Evolutionary conservation across 1,140 invertebrate species (phyloP), one percentile per base, ranked within the genome.

Genomic region (Atopsyche davidsoni): DNA sequence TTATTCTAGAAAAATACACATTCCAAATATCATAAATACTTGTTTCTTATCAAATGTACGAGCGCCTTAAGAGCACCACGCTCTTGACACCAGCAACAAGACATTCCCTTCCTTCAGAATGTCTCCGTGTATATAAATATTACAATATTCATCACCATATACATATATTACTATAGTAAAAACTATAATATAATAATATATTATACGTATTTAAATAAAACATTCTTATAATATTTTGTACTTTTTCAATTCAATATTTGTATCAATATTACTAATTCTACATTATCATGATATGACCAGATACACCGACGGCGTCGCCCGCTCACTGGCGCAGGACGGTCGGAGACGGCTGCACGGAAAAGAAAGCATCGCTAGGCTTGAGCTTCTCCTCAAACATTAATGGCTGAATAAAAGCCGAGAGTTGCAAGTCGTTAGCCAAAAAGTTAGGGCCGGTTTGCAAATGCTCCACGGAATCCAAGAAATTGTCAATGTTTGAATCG

Each of bases 221-320:
- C 22, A 39, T 48, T 41, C 46, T 48, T 48, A 48, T 24, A 48
- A 22, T 48, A 48, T 48, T 48, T 48, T 6, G 46, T 48, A 48
- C 46, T 48, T 38, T 21, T 21, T 48, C 46, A 48, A 40, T 48
- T 10, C 34, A 35, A 14, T 14, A 35, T 10, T 2, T 42, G 21
- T 23, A 23, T 9, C 22, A 11, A n/a, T 42, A 48, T 3, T 40
- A 48, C 46, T 48, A 48, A 22, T 9, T 35, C 43, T 45, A 31
- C 28, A 44, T 2, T 44, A 44, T 32, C 39, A 47, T 16, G 35
- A 28, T 48, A 48, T 34, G 46, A 48, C 46, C 46, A 48, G 46
- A 48, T 48, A 39, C 35, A 48, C n/a, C n/a, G n/a, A n/a, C n/a
- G n/a, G n/a, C 24, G 19, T 38, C 46, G 34, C 46, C 28, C 22